phyloP scores from a whole-genome alignment of 2,888 invertebrate species.

The Hartigia nigra region DNA sequence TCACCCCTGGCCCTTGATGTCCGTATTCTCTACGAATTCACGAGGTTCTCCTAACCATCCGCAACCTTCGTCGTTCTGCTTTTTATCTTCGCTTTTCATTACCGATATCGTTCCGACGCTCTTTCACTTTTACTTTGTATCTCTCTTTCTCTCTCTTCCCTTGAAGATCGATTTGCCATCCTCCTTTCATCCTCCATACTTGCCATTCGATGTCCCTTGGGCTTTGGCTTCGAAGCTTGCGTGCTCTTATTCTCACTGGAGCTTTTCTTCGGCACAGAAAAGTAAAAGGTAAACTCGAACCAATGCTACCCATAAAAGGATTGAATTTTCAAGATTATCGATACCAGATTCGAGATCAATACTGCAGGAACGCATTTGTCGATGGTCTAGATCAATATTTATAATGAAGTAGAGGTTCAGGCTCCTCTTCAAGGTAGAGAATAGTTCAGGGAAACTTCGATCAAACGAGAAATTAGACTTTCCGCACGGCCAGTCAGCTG shows the following conservation, averaged over 20 bases:
- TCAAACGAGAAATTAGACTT: conserved; percentile 38
- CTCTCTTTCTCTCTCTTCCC: not conserved
- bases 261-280: not conserved
- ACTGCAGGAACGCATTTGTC: not conserved
- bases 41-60: conserved; percentile 33
- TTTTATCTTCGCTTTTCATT: conserved; percentile 4
- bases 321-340: not conserved
- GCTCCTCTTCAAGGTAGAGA: not conserved
- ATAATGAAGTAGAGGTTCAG: not conserved
- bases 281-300: not conserved
- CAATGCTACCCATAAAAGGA: not conserved
- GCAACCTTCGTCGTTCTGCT: conserved; percentile 34
- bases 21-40: conserved; percentile 46
- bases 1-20: conserved; percentile 54
- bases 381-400: not conserved
- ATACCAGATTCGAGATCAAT: not conserved
- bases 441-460: conserved; percentile 31
- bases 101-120: not conserved
- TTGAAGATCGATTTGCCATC: not conserved
- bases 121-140: not conserved
- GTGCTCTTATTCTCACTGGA: not conserved
- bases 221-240: not conserved
- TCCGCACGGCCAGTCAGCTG: conserved; percentile 29
- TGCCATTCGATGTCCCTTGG: not conserved
- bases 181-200: not conserved